Base-by-base conservation (phyloP, 2,113 vertebrate genomes). In the Acanthisitta chloris region DNA sequence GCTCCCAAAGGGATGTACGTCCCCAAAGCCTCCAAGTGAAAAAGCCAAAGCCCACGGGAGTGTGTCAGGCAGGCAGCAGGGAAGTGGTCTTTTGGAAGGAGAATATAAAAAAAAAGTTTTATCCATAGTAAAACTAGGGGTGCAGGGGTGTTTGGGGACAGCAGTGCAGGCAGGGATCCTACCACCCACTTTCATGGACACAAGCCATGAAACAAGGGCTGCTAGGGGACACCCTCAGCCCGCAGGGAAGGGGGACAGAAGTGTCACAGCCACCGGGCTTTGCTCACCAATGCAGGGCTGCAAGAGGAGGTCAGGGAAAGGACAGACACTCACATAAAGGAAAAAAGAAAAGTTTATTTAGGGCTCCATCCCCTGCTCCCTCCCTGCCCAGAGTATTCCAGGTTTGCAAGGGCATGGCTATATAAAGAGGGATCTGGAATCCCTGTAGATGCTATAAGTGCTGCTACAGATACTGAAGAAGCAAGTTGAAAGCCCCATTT, bases 191-290 rank as follows among this genome's bases (percentile, higher is more conserved):
- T 66, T 76, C 34, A 34, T 19, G 54, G 72, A 49, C 45, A 52
- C 2, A 6, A 54, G 33, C 46, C 3, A 1, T 4, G 51, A 49
- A 59, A 49, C 31, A 48, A 66, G 65, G 88, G 65, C 65, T 82
- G 61, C 55, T 70, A 70, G 78, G 66, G 88, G 69, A 57, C 87
- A 81, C 14, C 18, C 40, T 52, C 8, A 1, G 31, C 62, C 43
- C 0, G 0, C 5, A 1, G n/a, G 74, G 62, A 86, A 76, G 4
- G 29, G 62, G 59, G 45, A 81, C 45, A 1, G 1, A 40, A 66
- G 17, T 4, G 12, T 33, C 76, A 81, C 64, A 57, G 79, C 64
- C 59, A 45, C 42, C 0, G 0, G 51, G 61, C 48, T 36, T 57
- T 71, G 80, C 82, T 81, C 0, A 0, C 45, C 1, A 0, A 24